Evolutionary conservation across 2,113 vertebrate genomes (phyloP), one percentile per base, ranked within the genome.

Genomic region (Sterrhoptilus dennistouni): DNA sequence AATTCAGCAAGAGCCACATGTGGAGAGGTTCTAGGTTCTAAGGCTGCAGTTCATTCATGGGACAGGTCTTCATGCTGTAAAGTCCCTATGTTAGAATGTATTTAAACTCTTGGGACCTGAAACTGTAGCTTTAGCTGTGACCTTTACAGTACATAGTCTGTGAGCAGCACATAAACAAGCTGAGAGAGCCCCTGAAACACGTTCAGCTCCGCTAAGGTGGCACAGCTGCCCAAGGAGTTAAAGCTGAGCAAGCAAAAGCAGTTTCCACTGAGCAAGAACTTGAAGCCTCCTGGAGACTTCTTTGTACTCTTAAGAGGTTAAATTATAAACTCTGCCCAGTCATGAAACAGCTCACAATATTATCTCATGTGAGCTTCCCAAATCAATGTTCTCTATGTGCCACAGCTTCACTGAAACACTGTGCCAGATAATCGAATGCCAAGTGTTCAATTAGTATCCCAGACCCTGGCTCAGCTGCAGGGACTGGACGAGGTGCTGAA

Each of bases 171-270:
- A 64, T 60, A 69, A 93, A 93, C 82, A 87, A 78, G 74, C 64
- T 44, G 18, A 56, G 31, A 44, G 27, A 91, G 75, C 61, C 69
- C 69, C 81, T 82, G 47, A 60, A 75, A 75, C 78, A 76, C 1
- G 2, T 33, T 87, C 40, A 61, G 89, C 72, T 81, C 35, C 83
- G 66, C 38, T 11, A 24, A 60, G 64, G 89, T 28, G 63, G 47
- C 83, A 70, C 89, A 90, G 89, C 89, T 95, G 89, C 69, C 76
- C 17, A 14, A 40, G 72, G 60, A 91, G 65, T 22, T 89, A 82
- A 89, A 89, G 91, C 95, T 96, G 89, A 95, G 53, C 78, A 89
- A 93, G 91, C 78, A 93, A 27, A 89, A 93, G 74, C 18, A 85
- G 35, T 25, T 74, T 29, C 47, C 78, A 61, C 5, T 36, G n/a